phyloP scores from a whole-genome alignment of 2,797 vertebrate genomes.

The Intellagama lesueurii region DNA sequence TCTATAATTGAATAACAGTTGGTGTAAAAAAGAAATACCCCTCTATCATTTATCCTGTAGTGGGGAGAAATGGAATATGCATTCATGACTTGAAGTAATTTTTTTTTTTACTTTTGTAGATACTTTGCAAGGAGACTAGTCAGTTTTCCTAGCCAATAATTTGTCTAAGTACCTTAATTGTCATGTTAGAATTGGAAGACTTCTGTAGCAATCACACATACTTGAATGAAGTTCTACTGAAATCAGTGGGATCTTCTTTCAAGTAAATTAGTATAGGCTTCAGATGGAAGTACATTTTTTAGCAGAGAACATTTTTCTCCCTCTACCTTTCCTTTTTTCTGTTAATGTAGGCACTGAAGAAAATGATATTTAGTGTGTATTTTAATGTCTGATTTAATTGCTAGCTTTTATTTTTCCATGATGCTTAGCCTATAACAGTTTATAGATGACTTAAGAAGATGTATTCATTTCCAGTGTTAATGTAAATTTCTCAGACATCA shows the following conservation, averaged over 20 bases:
- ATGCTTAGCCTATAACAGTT: slow-evolving; percentile 38
- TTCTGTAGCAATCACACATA: neutral
- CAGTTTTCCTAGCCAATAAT: slow-evolving; percentile 42
- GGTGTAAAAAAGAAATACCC: neutral
- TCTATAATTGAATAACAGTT: neutral
- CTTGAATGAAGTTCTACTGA: neutral
- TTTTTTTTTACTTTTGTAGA: neutral
- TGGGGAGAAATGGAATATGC: slow-evolving; percentile 6
- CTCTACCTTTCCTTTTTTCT: slow-evolving; percentile 17
- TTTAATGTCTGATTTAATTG: slow-evolving; percentile 45
- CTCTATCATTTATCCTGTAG: neutral
- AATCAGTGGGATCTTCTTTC: neutral
- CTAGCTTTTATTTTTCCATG: slow-evolving; percentile 25
- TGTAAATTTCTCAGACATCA: slow-evolving; percentile 67
- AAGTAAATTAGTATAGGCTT: slow-evolving; percentile 9
- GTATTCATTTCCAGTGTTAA: slow-evolving; percentile 56
- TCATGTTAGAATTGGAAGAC: neutral
- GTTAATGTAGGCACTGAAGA: slow-evolving; percentile 24
- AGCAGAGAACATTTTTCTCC: slow-evolving; percentile 23
- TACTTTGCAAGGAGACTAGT: neutral
- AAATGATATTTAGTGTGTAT: slow-evolving; percentile 48
- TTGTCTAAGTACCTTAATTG: slow-evolving; percentile 14
- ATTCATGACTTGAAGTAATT: slow-evolving; percentile 33
- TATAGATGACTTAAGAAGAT: slow-evolving; percentile 46
- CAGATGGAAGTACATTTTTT: neutral